phyloP scores from a whole-genome alignment of 2,113 vertebrate species.

The Psammodynastes pulverulentus region DNA sequence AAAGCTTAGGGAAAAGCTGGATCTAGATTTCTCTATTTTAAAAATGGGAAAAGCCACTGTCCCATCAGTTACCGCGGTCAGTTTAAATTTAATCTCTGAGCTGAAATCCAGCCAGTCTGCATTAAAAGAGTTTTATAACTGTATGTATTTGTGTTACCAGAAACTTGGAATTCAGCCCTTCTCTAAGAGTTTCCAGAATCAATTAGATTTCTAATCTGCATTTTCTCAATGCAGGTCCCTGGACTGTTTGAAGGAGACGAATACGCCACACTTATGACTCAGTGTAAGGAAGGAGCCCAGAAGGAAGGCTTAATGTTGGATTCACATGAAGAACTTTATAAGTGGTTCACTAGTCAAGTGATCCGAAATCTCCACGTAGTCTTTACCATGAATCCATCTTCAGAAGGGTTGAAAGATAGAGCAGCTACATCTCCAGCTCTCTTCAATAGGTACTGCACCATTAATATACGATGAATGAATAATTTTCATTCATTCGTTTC shows the following conservation, averaged over 20 bases:
- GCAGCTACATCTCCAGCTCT: conserved; percentile 96
- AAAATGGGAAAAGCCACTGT: not conserved
- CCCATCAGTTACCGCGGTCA: not conserved
- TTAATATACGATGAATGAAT: not conserved
- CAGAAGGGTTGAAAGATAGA: conserved; percentile 95
- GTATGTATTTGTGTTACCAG: not conserved
- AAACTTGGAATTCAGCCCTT: not conserved
- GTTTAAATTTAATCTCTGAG: not conserved
- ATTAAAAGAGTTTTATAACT: not conserved
- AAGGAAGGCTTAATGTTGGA: conserved; percentile 98
- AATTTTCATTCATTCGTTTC: not conserved
- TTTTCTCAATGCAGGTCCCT: conserved; percentile 77
- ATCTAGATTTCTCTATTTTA: not conserved
- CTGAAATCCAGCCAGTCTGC: not conserved
- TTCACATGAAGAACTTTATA: conserved; percentile 96
- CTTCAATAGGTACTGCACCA: conserved; percentile 88
- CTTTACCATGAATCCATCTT: conserved; percentile 99
- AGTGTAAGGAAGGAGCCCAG: conserved; percentile 97
- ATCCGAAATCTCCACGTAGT: conserved; percentile 98
- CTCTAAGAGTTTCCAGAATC: not conserved
- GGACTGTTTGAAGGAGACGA: conserved; percentile 98
- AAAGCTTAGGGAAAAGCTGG: not conserved
- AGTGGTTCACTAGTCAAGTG: conserved; percentile 99
- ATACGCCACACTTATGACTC: conserved; percentile 96
- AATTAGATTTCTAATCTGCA: not conserved